Conservation (phyloP, 2,888 invertebrate genomes). For the Silvanus unidentatus region DNA sequence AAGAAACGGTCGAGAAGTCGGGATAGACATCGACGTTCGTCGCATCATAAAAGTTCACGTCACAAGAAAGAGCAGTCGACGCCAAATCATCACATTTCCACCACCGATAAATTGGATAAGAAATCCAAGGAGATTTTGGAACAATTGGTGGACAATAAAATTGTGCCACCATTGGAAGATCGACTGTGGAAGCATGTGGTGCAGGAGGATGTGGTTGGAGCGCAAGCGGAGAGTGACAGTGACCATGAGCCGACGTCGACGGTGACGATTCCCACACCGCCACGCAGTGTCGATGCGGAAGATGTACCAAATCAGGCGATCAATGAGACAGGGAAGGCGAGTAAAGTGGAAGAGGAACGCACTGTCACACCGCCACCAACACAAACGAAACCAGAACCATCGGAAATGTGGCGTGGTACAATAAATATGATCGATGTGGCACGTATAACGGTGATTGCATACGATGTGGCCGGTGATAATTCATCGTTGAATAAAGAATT, state of each 20-base stretch:
- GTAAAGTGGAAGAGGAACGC: constrained; percentile 4
- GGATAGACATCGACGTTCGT: constrained; percentile 35
- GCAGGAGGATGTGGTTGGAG: constrained; percentile 40
- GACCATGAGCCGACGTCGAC: constrained; percentile 79
- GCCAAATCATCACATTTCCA: constrained; percentile 24
- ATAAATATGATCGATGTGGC: constrained; percentile 89
- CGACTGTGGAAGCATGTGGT: constrained; percentile 51
- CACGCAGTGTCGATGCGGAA: constrained; percentile 39
- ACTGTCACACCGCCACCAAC: constrained; percentile 26
- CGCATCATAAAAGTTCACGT: constrained; percentile 43
- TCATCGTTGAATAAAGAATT: constrained; percentile 66
- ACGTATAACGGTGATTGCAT: constrained; percentile 76
- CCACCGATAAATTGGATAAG: constrained; percentile 43
- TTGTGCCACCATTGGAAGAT: constrained; percentile 49
- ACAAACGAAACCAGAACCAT: constrained; percentile 28
- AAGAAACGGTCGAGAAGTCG: constrained; percentile 37
- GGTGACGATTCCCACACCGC: constrained; percentile 60
- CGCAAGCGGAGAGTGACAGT: constrained; percentile 54
- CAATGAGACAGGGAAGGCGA: constrained; percentile 17
- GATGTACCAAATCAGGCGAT: constrained; percentile 23
- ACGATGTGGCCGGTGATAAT: constrained; percentile 65
- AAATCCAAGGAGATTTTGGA: constrained; percentile 46
- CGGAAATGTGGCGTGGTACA: constrained; percentile 67
- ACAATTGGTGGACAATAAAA: constrained; percentile 44
- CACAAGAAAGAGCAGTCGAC: constrained; percentile 37